Evolutionary conservation across 2,797 vertebrate genomes (phyloP).

Genomic region (Hozukius guyotensis): DNA sequence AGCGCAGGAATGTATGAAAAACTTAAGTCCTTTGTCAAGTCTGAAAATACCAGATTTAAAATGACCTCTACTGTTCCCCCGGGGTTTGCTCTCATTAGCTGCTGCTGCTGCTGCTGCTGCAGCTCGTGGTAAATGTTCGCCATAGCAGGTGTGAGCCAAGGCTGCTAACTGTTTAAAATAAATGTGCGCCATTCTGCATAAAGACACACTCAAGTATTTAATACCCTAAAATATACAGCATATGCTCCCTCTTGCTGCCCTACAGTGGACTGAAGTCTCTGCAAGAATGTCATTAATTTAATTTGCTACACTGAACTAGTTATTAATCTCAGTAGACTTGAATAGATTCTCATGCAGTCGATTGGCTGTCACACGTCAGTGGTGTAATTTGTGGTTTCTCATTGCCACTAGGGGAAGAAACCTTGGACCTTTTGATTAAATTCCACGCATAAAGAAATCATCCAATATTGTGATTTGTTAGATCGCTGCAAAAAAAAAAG

Average conservation of each 20-base stretch:
- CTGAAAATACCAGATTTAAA: conserved; percentile 83
- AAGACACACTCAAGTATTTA: conserved; percentile 49
- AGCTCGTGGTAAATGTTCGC: conserved; percentile 61
- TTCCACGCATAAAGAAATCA: conserved; percentile 50
- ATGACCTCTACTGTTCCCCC: conserved; percentile 79
- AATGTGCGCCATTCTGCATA: conserved; percentile 51
- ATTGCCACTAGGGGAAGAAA: conserved; percentile 45
- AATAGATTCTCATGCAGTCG: conserved; percentile 62
- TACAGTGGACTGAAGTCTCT: conserved; percentile 35
- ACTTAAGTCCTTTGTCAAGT: conserved; percentile 81
- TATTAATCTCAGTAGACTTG: conserved; percentile 72
- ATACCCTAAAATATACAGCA: conserved; percentile 37
- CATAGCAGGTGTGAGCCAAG: conserved; percentile 71
- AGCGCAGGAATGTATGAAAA: conserved; percentile 80
- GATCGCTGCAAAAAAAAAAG: conserved; percentile 21
- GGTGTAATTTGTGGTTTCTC: conserved; percentile 66
- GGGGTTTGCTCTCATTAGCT: conserved; percentile 79
- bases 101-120: conserved; percentile 57
- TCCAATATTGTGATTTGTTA: conserved; percentile 64
- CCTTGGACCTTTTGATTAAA: conserved; percentile 59
- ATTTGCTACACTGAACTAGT: conserved; percentile 66
- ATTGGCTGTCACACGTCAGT: conserved; percentile 67
- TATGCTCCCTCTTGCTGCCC: conserved; percentile 45
- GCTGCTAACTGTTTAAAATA: conserved; percentile 62
- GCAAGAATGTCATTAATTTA: conserved; percentile 64